phyloP scores from a whole-genome alignment of 1,140 invertebrate species.

The Bombus vancouverensis region DNA sequence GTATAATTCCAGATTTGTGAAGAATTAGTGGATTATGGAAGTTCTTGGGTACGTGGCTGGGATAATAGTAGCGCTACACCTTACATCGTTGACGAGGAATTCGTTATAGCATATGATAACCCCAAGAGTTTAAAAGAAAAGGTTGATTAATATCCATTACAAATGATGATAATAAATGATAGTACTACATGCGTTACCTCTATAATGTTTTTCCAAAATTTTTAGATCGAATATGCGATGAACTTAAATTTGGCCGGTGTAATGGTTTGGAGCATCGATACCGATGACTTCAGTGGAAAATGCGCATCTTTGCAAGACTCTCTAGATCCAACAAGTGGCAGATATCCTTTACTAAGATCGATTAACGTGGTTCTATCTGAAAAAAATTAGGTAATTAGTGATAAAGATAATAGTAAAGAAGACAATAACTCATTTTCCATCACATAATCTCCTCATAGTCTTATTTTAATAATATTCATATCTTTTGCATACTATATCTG shows the following conservation, averaged over 20 bases:
- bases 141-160: slow-evolving; percentile 78
- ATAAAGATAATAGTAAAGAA: too few relatives aligned
- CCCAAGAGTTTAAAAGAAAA: slow-evolving; percentile 85
- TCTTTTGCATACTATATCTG: neutral
- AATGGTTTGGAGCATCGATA: slow-evolving; percentile 93
- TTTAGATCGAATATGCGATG: slow-evolving; percentile 77
- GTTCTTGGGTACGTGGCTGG: slow-evolving; percentile 84
- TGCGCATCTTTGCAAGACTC: slow-evolving; percentile 81
- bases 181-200: too few relatives aligned
- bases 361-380: slow-evolving; percentile 46
- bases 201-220: neutral
- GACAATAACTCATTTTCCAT: neutral
- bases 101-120: slow-evolving; percentile 87
- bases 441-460: neutral
- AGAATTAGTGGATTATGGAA: slow-evolving; percentile 81
- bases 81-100: slow-evolving; percentile 83
- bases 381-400: neutral
- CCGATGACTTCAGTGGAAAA: slow-evolving; percentile 88
- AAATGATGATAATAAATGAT: neutral
- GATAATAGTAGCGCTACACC: slow-evolving; percentile 85
- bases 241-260: slow-evolving; percentile 87
- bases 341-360: slow-evolving; percentile 53
- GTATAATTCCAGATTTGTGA: slow-evolving; percentile 83
- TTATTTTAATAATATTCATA: neutral
- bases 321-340: neutral